phyloP scores from a whole-genome alignment of 2,888 invertebrate genomes.

The Marasmarcha lunaedactyla region DNA sequence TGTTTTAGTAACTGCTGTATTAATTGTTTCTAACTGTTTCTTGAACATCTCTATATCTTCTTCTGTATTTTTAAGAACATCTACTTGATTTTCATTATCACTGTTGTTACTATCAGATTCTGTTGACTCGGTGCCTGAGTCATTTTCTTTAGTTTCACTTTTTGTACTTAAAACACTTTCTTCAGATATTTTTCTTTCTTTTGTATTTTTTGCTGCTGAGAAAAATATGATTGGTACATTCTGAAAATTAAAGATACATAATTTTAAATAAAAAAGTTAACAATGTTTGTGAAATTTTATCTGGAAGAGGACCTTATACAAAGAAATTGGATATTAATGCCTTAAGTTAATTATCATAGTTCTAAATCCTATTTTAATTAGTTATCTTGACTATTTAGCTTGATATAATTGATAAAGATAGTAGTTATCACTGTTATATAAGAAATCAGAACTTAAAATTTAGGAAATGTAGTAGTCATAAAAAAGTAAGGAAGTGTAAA shows the following conservation, averaged over 20 bases:
- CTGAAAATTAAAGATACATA: slow-evolving; percentile 33
- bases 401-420: too few species aligned
- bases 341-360: too few species aligned
- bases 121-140: slow-evolving; percentile 42
- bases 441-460: too few species aligned
- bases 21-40: slow-evolving; percentile 59
- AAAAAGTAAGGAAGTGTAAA: too few species aligned
- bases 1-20: slow-evolving; percentile 62
- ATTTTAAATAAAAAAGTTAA: too few species aligned
- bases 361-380: too few species aligned
- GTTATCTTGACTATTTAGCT: too few species aligned
- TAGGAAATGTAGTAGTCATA: too few species aligned
- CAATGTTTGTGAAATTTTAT: too few species aligned
- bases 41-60: slow-evolving; percentile 59
- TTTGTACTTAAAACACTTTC: slow-evolving; percentile 24
- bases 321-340: too few species aligned
- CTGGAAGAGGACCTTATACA: too few species aligned
- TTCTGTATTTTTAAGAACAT: slow-evolving; percentile 35
- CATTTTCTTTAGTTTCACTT: slow-evolving; percentile 16
- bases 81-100: slow-evolving; percentile 28
- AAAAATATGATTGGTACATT: slow-evolving; percentile 87
- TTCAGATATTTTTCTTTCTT: slow-evolving; percentile 55
- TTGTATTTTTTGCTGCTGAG: slow-evolving; percentile 80
- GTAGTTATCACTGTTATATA: too few species aligned
- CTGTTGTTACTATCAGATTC: slow-evolving; percentile 26